A percentile compares a stretch with the other conserved stretches of the same genome.
These are phyloP conservation scores for Dromococcyx pavoninus DNA, from an alignment of 2,797 vertebrate species.

Conservation along the genomic window DNA sequence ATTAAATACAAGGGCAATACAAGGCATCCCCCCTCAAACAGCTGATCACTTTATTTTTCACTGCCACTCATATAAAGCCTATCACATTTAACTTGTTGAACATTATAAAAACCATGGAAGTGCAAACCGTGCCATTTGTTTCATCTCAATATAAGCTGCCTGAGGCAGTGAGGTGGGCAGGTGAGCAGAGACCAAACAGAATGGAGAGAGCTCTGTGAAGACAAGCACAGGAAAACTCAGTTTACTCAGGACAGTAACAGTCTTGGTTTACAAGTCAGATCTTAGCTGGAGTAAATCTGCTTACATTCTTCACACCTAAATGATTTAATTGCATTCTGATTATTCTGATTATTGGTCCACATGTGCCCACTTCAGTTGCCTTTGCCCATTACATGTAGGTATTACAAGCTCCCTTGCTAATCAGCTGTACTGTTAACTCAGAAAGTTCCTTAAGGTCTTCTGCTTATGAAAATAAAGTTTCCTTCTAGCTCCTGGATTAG, in stretches of 20 bases:
- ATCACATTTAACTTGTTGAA: neutral
- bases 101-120: neutral
- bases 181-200: neutral
- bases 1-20: neutral
- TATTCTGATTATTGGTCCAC: neutral
- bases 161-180: neutral
- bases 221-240: neutral
- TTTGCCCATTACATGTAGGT: neutral
- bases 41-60: neutral
- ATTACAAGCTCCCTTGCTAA: neutral
- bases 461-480: neutral
- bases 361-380: neutral
- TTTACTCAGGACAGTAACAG: neutral
- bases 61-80: neutral
- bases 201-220: accelerated
- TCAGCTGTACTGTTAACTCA: neutral
- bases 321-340: neutral
- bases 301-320: neutral
- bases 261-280: neutral
- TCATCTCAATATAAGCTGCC: neutral
- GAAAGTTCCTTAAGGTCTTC: neutral
- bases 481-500: neutral
- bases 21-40: neutral
- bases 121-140: neutral
- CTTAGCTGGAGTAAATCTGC: neutral